These are phyloP conservation scores for Drosophila pseudoananassae DNA, from an alignment of 1,140 invertebrate genomes.

Conservation along the genomic window DNA sequence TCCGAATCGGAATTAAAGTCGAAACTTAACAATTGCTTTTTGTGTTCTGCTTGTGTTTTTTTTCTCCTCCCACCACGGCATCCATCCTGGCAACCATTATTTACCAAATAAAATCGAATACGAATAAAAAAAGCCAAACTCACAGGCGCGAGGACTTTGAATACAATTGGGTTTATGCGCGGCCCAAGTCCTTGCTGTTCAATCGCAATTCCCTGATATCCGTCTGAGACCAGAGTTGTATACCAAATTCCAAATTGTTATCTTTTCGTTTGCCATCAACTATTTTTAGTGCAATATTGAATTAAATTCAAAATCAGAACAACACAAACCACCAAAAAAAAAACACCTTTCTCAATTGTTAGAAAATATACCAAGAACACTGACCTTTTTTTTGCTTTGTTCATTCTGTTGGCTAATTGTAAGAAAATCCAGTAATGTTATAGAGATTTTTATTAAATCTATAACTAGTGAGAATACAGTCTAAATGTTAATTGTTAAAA, in stretches of 20 bases:
- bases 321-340: constrained; percentile 14
- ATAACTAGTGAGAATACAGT: background rate
- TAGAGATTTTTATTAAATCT: too few species aligned
- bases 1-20: constrained; percentile 42
- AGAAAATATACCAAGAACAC: constrained; percentile 19
- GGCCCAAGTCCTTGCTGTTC: constrained; percentile 79
- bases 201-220: constrained; percentile 80
- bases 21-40: constrained; percentile 43
- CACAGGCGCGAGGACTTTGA: constrained; percentile 74
- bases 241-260: constrained; percentile 4
- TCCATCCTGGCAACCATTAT: constrained; percentile 29
- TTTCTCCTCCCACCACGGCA: constrained; percentile 5
- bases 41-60: constrained; percentile 50
- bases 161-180: constrained; percentile 82
- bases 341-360: background rate
- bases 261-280: constrained; percentile 26
- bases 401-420: constrained; percentile 34
- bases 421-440: background rate
- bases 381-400: constrained; percentile 18
- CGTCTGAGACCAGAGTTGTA: constrained; percentile 48
- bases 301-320: constrained; percentile 22
- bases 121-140: constrained; percentile 48
- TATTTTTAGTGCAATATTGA: constrained; percentile 78
- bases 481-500: background rate
- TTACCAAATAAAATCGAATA: background rate